Evolutionary conservation across 2,888 invertebrate species (phyloP).

Genomic region (Magallana nippona): DNA sequence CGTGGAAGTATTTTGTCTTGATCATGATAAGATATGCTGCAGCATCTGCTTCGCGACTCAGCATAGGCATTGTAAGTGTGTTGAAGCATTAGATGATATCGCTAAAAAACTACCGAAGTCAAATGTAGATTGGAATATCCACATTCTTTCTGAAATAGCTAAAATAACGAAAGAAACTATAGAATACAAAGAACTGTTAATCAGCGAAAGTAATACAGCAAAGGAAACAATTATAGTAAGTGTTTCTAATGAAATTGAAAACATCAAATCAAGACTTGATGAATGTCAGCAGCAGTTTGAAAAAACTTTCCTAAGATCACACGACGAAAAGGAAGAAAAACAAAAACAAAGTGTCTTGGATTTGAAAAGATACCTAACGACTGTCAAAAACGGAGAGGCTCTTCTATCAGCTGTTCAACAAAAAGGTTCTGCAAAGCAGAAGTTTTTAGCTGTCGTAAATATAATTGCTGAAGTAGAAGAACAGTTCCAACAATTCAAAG

Average conservation of each 20-base stretch:
- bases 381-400: neutral
- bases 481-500: neutral
- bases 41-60: conserved; percentile 13
- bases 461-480: neutral
- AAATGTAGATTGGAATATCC: neutral
- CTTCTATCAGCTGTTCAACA: neutral
- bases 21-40: neutral
- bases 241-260: conserved; percentile 1
- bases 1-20: conserved; percentile 11
- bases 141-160: neutral
- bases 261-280: neutral
- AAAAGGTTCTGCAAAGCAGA: neutral
- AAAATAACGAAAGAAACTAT: neutral
- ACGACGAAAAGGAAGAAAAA: neutral
- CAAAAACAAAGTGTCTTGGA: neutral
- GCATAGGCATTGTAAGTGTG: conserved; percentile 9
- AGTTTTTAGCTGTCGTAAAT: neutral
- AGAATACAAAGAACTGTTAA: neutral
- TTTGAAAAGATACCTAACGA: neutral
- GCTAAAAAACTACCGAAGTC: neutral
- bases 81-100: neutral
- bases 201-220: neutral
- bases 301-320: neutral
- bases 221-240: neutral
- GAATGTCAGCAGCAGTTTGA: conserved; percentile 8